Base-by-base conservation (phyloP, 1,140 invertebrate species). In the Drosophila parvula region DNA sequence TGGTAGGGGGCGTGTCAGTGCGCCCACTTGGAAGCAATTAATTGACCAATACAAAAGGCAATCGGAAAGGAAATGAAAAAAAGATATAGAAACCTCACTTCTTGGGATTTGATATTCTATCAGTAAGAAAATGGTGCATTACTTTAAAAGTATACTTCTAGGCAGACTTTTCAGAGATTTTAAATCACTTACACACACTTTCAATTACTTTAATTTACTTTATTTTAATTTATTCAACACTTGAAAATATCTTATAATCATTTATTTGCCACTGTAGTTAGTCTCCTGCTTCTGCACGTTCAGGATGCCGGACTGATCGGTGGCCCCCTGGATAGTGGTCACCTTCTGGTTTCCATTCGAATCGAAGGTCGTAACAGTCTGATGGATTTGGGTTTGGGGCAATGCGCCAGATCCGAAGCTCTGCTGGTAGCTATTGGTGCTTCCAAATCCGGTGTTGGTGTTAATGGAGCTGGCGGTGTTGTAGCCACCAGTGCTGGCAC, bases 11-110 rank as follows among this genome's bases (percentile, higher is more conserved):
- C 38, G 77, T 65, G 48, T 40, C 36, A 32, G 43, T 50, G 64
- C 74, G 62, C 69, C 81, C 82, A 76, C 48, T 64, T 50, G 53
- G 41, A 67, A 67, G 43, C 47, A 56, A 80, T 78, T 85, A 69
- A 78, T 69, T 44, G 57, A 58, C 16, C 27, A 14, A 30, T 32
- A 43, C 34, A 71, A 61, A 34, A 34, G 36, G 51, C 18, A n/a
- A 51, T 38, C 30, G 44, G 18, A 0, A 16, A 45, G 10, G n/a
- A 18, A 10, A 7, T 5, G 3, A 28, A 0, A 12, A 16, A 18
- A 11, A 28, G 5, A 36, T 5, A 12, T 30, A 4, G 30, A 30
- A 30, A 30, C 12, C 38, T 40, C 14, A 6, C 10, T 14, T 18
- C 4, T 14, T 4, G 30, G n/a, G 11, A 30, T 16, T 4, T 16